phyloP scores from a whole-genome alignment of 2,113 vertebrate genomes.

The Brienomyrus brachyistius region DNA sequence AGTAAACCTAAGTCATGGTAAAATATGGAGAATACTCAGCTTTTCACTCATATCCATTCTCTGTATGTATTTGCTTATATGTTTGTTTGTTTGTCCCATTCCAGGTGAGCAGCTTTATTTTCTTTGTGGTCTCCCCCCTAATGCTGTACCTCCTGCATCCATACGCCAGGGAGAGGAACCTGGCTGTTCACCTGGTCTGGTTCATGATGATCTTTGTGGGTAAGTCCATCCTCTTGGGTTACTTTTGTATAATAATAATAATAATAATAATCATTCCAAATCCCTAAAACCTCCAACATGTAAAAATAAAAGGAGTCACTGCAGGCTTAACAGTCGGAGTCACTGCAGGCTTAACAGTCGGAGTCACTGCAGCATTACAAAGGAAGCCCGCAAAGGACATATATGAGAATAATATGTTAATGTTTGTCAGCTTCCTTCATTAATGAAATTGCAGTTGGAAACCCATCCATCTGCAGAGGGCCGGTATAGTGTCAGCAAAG shows the following conservation, averaged over 20 bases:
- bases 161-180: conserved; percentile 65
- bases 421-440: background rate
- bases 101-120: conserved; percentile 86
- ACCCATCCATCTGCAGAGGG: background rate
- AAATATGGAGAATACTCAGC: background rate
- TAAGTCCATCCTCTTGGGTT: conserved; percentile 32
- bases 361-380: background rate
- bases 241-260: background rate
- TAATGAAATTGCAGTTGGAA: background rate
- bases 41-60: background rate
- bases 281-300: background rate
- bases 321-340: background rate
- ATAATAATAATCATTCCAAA: background rate
- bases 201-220: conserved; percentile 74
- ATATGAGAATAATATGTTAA: background rate
- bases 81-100: conserved; percentile 7
- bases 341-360: background rate
- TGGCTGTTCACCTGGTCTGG: conserved; percentile 59
- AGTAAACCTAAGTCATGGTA: background rate
- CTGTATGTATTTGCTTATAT: background rate
- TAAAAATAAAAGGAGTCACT: background rate
- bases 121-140: conserved; percentile 74
- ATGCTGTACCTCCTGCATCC: conserved; percentile 79
- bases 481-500: no score
- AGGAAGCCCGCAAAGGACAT: background rate